These are phyloP conservation scores for Percopsis omiscomaycus DNA, from an alignment of 2,797 vertebrate species.

Conservation along the genomic window DNA sequence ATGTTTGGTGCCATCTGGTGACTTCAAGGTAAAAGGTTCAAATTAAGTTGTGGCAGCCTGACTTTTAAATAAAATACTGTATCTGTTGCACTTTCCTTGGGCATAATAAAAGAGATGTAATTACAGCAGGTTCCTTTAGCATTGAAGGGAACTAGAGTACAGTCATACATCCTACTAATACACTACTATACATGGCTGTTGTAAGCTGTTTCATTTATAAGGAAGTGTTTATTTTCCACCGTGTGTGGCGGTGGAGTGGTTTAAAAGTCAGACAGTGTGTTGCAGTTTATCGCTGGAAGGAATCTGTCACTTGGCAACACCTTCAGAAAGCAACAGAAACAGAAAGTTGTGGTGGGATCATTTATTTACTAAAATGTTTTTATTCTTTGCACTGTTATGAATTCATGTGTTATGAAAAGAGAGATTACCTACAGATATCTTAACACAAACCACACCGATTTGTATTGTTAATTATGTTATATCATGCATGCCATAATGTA, in stretches of 20 bases:
- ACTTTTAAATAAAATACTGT: too few species aligned
- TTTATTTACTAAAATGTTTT: neutral
- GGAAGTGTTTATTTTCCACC: conserved; percentile 28
- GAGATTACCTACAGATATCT: too few species aligned
- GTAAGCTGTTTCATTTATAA: conserved; percentile 7
- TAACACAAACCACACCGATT: too few species aligned
- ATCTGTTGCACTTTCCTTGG: too few species aligned
- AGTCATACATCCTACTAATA: conserved; percentile 22
- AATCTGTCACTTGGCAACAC: conserved; percentile 37
- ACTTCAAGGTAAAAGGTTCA: conserved; percentile 61
- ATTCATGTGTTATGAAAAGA: too few species aligned
- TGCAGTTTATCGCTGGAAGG: conserved; percentile 37
- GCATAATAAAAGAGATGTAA: too few species aligned
- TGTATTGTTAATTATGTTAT: too few species aligned
- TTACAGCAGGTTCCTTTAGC: too few species aligned
- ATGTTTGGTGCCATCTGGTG: conserved; percentile 75
- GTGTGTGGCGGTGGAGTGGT: conserved; percentile 11
- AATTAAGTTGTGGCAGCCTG: conserved; percentile 12
- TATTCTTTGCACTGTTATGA: too few species aligned
- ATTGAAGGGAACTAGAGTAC: too few species aligned
- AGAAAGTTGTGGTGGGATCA: conserved; percentile 16
- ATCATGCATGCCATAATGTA: neutral
- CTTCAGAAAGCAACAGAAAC: conserved; percentile 31
- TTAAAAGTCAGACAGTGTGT: conserved; percentile 31
- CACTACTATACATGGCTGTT: conserved; percentile 23